Evolutionary conservation across 2,797 vertebrate species (phyloP), one percentile per base, ranked within the genome.

Genomic region (Coranthus polyacanthus): DNA sequence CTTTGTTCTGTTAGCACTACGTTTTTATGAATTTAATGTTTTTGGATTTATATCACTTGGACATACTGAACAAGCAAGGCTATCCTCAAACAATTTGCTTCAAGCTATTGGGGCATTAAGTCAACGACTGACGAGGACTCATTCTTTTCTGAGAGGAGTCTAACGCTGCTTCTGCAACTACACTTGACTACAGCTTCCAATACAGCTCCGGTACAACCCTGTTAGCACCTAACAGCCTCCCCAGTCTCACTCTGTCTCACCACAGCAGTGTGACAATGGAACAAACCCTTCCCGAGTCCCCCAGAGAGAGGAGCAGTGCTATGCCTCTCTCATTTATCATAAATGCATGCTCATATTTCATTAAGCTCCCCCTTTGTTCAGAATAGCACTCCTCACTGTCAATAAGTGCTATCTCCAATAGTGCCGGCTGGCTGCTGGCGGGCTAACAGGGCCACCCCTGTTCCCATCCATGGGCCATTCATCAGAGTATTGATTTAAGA

Each of bases 401-500:
- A 91, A 94, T 93, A 92, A 85, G 74, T 59, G 47, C 57, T 20
- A 75, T 88, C 87, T 92, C 78, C 88, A 64, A 90, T 87, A 87
- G 54, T 75, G 74, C 60, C 71, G 74, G 84, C 81, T 79, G 81
- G 83, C 47, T 65, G 74, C 63, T 79, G 75, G 68, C 73, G 67
- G 75, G 88, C 79, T 85, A 86, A 85, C 87, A 72, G 89, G 80
- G 76, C 83, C 86, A 87, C 86, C 86, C 84, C 60, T 75, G 73
- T 85, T 89, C 84, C 68, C 49, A 17, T 79, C 85, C 81, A 45
- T 55, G 64, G 80, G 83, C 85, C 84, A 93, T 94, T 93, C 82
- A 94, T 95, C 93, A 93, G 77, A 70, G 66, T 85, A 94, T 94
- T 89, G 93, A 95, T 93, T 84, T 12, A 54, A 62, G 34, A 62